Base-by-base conservation (phyloP, 2,113 vertebrate genomes). In the Xiphorhynchus elegans region DNA sequence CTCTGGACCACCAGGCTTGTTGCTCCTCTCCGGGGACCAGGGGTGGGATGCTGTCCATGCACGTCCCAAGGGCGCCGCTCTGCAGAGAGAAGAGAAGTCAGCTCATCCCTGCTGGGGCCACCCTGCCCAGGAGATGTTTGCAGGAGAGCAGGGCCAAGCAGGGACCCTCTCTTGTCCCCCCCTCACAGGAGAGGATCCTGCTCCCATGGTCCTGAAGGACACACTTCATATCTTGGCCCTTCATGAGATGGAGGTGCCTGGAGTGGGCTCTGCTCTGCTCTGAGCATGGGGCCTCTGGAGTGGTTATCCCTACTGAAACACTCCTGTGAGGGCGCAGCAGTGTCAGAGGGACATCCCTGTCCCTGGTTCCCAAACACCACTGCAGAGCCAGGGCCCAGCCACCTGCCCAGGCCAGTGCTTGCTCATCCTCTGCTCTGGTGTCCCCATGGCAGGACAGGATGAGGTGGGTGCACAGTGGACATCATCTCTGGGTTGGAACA, bases 1-100 rank as follows among this genome's bases (percentile, higher is more conserved):
- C 79, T 94, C 72, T 4, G 1, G 72, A 89, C 73, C 35, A 13
- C 42, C 60, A 59, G 72, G 75, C 53, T 95, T 0, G 29, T 63
- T 4, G 59, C 64, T 95, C 60, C 64, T 90, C 85, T 86, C 3
- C 2, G 33, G 60, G 14, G 67, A 28, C 47, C 44, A 4, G 28
- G 52, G 52, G 4, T 72, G 72, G 79, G 76, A 78, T 0, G 7
- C 15, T 1, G 0, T 90, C 93, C 92, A 58, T 2, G 1, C 1
- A 0, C 0, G 4, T 90, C 60, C 83, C 60, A 46, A 60, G 18
- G 67, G 76, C 2, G 4, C 85, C 69, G 0, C 83, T 89, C 96
- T 97, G 95, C 68, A 93, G 92, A 97, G 55, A 96, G 72, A 96
- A 93, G 47, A 96, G 82, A 44, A 33, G 40, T 95, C 93, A 97